Evolutionary conservation across 2,888 invertebrate genomes (phyloP), one percentile per base, ranked within the genome.

Genomic region (Ennomos fuscantarius): DNA sequence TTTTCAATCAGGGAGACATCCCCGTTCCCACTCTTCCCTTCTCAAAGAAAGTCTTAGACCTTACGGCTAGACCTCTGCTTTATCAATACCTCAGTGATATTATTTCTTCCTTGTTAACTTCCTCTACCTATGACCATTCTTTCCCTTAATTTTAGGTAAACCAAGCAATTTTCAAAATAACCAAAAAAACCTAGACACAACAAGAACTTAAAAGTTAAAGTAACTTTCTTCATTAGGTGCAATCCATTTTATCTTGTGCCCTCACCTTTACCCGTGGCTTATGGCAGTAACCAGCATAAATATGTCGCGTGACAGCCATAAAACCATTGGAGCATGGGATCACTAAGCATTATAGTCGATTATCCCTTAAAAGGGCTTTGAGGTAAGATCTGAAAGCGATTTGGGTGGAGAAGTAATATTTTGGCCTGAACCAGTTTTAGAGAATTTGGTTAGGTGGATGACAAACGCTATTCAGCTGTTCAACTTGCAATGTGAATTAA

Each of bases 311-410:
- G 87, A 81, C 85, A 82, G 73, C 74, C 79, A 78, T 82, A 80
- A 84, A 86, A 82, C 84, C 79, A 76, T 75, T 72, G 72, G 65
- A 61, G 62, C 67, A 63, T 65, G 70, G 79, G 76, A 81, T 81
- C 76, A 73, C 73, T 74, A 73, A 69, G 65, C 65, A 70, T 86
- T 78, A 86, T 84, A 86, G 84, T 86, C 78, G 81, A 71, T 82
- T 75, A 84, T 85, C 80, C 77, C 71, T 67, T 63, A 53, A 51
- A 41, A 45, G 43, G 52, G 40, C 62, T 54, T 10, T 45, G 66
- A 77, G 73, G 60, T 31, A 67, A 37, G 57, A 58, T 72, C 57
- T 57, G 53, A 44, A n/a, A 69, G 76, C 74, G 76, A 49, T 66
- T 58, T 59, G 34, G 46, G 11, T 8, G 41, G 9, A 41, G 33